phyloP scores from a whole-genome alignment of 2,113 vertebrate genomes.

The Salminus brasiliensis region DNA sequence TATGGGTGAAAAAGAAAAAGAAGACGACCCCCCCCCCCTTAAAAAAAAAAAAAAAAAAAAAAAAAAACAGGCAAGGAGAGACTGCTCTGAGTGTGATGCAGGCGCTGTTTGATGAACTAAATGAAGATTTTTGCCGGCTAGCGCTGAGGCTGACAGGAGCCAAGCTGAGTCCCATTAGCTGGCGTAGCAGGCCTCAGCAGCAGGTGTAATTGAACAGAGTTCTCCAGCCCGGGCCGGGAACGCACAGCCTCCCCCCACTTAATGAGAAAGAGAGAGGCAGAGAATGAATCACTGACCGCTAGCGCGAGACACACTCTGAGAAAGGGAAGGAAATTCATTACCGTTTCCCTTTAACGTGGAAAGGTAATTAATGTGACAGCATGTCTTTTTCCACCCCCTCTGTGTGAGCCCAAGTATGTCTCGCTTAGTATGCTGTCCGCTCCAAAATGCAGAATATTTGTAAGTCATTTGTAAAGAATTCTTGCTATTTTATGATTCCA shows the following conservation, averaged over 20 bases:
- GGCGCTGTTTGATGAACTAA: slow-evolving; percentile 64
- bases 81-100: slow-evolving; percentile 10
- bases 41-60: not conserved
- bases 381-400: slow-evolving; percentile 34
- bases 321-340: slow-evolving; percentile 62
- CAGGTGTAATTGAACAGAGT: slow-evolving; percentile 83
- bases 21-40: too few relatives aligned
- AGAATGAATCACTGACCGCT: slow-evolving; percentile 64
- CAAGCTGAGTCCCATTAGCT: slow-evolving; percentile 80
- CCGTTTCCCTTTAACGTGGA: slow-evolving; percentile 54
- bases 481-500: slow-evolving; percentile 17
- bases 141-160: slow-evolving; percentile 74
- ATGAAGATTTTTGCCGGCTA: slow-evolving; percentile 76
- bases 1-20: not conserved
- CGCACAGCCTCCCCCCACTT: slow-evolving; percentile 56
- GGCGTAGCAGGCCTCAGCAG: slow-evolving; percentile 76
- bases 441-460: slow-evolving; percentile 43
- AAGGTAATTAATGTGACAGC: slow-evolving; percentile 67
- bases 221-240: slow-evolving; percentile 65
- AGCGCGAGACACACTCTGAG: slow-evolving; percentile 49
- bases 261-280: slow-evolving; percentile 69
- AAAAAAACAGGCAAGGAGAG: not conserved
- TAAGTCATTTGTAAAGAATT: slow-evolving; percentile 54
- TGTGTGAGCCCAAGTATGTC: slow-evolving; percentile 12
- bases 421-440: slow-evolving; percentile 17